phyloP scores from a whole-genome alignment of 2,888 invertebrate species.

The Tetragnatha montana region DNA sequence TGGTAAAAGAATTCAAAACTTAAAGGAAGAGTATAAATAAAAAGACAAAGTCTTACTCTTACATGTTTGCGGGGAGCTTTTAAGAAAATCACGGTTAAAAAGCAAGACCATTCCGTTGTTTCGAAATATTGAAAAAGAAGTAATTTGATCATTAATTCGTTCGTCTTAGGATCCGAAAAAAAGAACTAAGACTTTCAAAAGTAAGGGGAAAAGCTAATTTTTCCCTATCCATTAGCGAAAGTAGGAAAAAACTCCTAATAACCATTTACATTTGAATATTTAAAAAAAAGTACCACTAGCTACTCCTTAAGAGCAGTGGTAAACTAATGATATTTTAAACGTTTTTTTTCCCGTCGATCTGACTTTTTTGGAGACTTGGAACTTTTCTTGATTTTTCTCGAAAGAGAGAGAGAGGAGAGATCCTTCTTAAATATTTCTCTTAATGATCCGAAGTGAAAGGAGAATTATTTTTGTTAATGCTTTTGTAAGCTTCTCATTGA shows the following conservation, averaged over 20 bases:
- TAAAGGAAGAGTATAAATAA: no score
- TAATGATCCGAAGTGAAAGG: background rate
- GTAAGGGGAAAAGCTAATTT: slow-evolving; percentile 6
- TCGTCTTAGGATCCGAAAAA: background rate
- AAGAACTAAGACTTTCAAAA: background rate
- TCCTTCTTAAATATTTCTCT: background rate
- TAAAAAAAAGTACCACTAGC: background rate
- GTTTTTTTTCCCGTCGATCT: slow-evolving; percentile 1
- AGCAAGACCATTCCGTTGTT: slow-evolving; percentile 1
- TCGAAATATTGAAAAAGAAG: background rate
- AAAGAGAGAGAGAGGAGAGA: no score
- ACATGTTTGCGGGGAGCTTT: background rate
- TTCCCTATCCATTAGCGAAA: slow-evolving; percentile 5
- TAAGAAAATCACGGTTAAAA: background rate
- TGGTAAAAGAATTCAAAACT: no score
- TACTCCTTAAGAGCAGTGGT: slow-evolving; percentile 4
- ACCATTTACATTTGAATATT: slow-evolving; percentile 19
- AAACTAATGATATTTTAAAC: slow-evolving; percentile 39
- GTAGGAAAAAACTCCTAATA: slow-evolving; percentile 13
- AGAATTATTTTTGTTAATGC: background rate
- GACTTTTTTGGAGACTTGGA: background rate
- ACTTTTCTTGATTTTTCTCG: background rate
- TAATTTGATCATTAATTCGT: slow-evolving; percentile 8
- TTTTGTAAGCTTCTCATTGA: background rate
- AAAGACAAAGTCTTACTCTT: background rate